Conservation (phyloP, 2,888 invertebrate genomes). For the Taenaris catops region DNA sequence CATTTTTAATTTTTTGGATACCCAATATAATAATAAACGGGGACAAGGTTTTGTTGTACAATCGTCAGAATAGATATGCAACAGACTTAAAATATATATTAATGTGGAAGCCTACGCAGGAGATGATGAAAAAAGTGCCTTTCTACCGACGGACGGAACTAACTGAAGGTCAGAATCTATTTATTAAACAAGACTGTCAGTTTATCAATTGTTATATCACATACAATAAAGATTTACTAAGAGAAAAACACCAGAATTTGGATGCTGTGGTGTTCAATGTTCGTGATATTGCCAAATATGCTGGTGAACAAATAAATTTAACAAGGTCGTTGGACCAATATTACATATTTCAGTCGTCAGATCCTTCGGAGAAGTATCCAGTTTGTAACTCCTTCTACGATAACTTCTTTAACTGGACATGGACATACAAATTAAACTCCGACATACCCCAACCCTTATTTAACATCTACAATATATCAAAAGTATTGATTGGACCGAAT, state of each 20-base stretch:
- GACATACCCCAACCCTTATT: conserved; percentile 55
- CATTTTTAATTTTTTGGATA: conserved; percentile 34
- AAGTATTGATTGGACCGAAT: conserved; percentile 46
- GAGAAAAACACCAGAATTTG: conserved; percentile 38
- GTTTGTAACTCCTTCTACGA: conserved; percentile 49
- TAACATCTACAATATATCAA: conserved; percentile 37
- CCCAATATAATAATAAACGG: conserved; percentile 33
- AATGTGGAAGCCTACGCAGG: conserved; percentile 43
- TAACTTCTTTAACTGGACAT: conserved; percentile 64
- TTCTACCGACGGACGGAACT: conserved; percentile 28
- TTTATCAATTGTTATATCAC: conserved; percentile 58
- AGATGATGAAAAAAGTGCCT: conserved; percentile 23
- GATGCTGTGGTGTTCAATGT: conserved; percentile 56
- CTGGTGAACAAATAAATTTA: conserved; percentile 32
- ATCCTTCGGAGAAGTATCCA: conserved; percentile 45
- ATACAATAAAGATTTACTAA: conserved; percentile 41
- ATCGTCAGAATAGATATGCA: conserved; percentile 29
- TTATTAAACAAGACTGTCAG: conserved; percentile 55
- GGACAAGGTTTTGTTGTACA: background rate
- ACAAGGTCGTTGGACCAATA: conserved; percentile 43
- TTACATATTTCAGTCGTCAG: conserved; percentile 55
- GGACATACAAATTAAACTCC: conserved; percentile 63
- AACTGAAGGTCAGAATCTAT: conserved; percentile 39
- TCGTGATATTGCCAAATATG: conserved; percentile 36
- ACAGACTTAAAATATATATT: conserved; percentile 63